Conservation (phyloP, 2,888 invertebrate genomes). For the Morinoia aosen region DNA sequence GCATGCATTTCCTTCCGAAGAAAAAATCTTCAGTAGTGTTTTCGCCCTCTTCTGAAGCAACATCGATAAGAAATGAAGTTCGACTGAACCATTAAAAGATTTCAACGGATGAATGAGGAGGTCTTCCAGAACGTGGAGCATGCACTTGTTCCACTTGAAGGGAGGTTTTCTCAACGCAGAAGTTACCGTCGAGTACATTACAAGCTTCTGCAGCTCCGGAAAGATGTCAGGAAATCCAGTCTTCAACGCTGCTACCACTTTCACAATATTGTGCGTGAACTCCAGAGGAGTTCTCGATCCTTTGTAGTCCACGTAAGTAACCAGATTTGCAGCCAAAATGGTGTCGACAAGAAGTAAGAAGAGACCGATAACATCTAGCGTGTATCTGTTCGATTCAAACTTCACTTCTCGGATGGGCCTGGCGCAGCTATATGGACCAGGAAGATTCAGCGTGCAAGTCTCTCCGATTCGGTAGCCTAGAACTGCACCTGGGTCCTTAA, state of each 20-base stretch:
- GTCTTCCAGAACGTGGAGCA: conserved; percentile 45
- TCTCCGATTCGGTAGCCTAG: not conserved
- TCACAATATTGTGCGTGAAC: conserved; percentile 14
- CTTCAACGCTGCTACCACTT: not conserved
- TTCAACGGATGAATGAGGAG: conserved; percentile 19
- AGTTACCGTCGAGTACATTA: conserved; percentile 27
- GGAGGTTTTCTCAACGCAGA: conserved; percentile 13
- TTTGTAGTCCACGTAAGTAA: not conserved
- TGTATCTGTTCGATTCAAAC: conserved; percentile 29
- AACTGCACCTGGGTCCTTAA: conserved; percentile 21
- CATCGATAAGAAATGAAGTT: not conserved
- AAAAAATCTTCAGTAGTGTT: not conserved
- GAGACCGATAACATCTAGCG: conserved; percentile 35
- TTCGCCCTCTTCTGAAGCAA: conserved; percentile 42
- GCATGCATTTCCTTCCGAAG: not conserved
- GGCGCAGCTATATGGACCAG: conserved; percentile 28
- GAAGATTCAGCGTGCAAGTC: not conserved
- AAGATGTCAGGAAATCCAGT: not conserved
- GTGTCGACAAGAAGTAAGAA: conserved; percentile 20
- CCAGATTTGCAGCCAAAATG: not conserved
- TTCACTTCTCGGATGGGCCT: not conserved
- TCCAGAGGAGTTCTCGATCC: not conserved
- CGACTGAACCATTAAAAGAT: not conserved
- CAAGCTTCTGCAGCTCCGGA: conserved; percentile 38
- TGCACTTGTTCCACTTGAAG: conserved; percentile 53